Evolutionary conservation across 2,888 invertebrate genomes (phyloP).

Genomic region (Teleiodes luculella): DNA sequence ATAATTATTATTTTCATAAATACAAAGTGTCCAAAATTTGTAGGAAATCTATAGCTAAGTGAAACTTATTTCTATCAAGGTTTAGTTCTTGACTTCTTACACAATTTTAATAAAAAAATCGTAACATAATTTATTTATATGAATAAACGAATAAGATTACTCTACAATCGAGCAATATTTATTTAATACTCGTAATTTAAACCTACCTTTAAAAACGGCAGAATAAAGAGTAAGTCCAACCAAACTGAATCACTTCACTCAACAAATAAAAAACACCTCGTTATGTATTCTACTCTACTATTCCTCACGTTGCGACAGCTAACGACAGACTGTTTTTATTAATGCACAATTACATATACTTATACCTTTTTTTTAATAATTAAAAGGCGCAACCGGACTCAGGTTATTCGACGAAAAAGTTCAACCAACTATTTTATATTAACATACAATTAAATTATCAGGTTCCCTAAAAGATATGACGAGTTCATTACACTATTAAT

Average conservation of each 20-base stretch:
- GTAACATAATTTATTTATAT: too few species aligned
- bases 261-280: neutral
- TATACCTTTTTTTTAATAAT: conserved; percentile 2
- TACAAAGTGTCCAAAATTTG: too few species aligned
- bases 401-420: neutral
- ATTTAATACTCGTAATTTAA: too few species aligned
- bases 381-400: neutral
- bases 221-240: too few species aligned
- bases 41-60: too few species aligned
- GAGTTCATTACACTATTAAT: neutral
- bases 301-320: neutral
- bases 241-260: neutral
- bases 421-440: conserved; percentile 2
- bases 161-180: too few species aligned
- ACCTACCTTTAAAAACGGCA: too few species aligned
- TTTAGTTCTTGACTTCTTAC: too few species aligned
- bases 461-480: neutral
- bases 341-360: neutral
- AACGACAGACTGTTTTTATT: neutral
- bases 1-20: too few species aligned
- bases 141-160: too few species aligned
- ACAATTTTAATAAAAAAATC: too few species aligned
- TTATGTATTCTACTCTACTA: neutral
- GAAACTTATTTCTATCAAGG: too few species aligned
- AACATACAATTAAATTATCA: neutral